Evolutionary conservation across 1,140 invertebrate species (phyloP), one percentile per base, ranked within the genome.

Genomic region (Dreissena polymorpha): DNA sequence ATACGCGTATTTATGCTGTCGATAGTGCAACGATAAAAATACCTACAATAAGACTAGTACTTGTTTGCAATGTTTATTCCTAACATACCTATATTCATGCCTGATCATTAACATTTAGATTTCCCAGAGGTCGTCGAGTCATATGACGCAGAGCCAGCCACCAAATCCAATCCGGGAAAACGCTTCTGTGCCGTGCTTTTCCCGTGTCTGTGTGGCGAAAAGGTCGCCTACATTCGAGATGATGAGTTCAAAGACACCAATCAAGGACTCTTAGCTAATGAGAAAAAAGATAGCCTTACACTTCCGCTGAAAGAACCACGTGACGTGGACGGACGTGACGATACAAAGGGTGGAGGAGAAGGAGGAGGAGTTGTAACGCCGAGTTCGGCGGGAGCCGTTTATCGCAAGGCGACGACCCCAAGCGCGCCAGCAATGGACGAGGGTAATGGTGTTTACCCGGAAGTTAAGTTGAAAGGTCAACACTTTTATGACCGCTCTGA

Each of bases 341-440:
- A 23, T 68, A 70, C n/a, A 16, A 70, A 10, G 25, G 25, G 23
- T 70, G 25, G 49, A 16, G 25, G 21, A n/a, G 16, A 49, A 10
- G 29, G 77, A n/a, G 72, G 50, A 13, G 80, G 29, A 14, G 51
- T 21, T 21, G 12, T 82, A 10, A 55, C 63, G 18, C 74, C 70
- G 0, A 21, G 63, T 69, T 29, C 73, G 10, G 81, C 86, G 0
- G 85, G 83, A 6, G 80, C 69, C 16, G 50, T 86, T n/a, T 87
- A 84, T 60, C 71, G 74, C 6, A n/a, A 67, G 1, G 78, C 79
- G 14, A 70, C 84, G 14, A 78, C 70, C 0, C 86, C 88, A n/a
- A 89, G 85, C 64, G 88, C 88, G 23, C 87, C 87, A 13, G 82
- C 71, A 13, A 65, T 79, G 7, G 83, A 85, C 27, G 72, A 83